A percentile compares a stretch with the other conserved stretches of the same genome.
These are phyloP conservation scores for Hydrophis major DNA, from an alignment of 2,797 vertebrate species.

Conservation along the genomic window DNA sequence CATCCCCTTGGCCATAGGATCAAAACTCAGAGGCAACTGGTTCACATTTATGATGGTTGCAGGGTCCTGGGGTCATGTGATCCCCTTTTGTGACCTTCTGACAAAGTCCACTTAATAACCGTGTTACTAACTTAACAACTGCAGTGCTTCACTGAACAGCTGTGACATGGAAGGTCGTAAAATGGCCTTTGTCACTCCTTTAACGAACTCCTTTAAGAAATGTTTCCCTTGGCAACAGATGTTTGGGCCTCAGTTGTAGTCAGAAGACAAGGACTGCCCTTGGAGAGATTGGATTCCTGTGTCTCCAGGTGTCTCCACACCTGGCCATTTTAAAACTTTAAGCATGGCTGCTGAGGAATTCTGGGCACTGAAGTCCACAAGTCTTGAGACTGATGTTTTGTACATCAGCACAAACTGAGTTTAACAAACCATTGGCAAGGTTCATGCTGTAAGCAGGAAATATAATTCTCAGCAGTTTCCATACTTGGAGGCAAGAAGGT, in stretches of 20 bases:
- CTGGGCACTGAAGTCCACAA: not conserved
- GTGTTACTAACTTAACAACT: no score
- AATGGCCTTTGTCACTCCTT: not conserved
- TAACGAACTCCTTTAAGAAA: not conserved
- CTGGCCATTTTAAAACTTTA: not conserved
- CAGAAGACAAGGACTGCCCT: fast-evolving
- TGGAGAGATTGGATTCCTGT: not conserved
- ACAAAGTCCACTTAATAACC: not conserved
- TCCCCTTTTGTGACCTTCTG: not conserved
- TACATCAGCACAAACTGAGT: not conserved
- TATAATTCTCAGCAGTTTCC: fast-evolving
- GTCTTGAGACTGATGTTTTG: not conserved
- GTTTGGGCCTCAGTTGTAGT: not conserved
- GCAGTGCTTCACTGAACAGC: not conserved
- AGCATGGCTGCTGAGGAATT: not conserved
- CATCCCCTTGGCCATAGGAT: not conserved
- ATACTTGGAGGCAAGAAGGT: not conserved
- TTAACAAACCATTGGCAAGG: not conserved
- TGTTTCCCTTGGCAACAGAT: not conserved
- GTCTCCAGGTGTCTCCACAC: not conserved
- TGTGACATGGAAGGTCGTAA: not conserved
- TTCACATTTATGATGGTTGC: not conserved
- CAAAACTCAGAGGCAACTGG: not conserved
- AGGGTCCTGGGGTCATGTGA: not conserved
- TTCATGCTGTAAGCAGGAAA: not conserved